Evolutionary conservation across 2,888 invertebrate species (phyloP).

Genomic region (Platynereis dumerilii): DNA sequence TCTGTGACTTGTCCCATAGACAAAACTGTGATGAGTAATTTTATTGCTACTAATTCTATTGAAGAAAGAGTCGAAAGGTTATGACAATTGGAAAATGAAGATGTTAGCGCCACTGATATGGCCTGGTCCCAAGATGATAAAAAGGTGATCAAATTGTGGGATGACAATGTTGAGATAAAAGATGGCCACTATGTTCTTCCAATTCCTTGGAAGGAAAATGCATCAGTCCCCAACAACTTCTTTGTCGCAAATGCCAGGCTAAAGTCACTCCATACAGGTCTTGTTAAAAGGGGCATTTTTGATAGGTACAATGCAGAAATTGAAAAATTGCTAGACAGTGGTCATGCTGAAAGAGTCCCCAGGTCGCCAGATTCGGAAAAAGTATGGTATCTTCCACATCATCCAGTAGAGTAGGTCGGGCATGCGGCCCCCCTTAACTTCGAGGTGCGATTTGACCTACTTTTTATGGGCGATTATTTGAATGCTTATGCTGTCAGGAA

Average conservation of each 20-base stretch:
- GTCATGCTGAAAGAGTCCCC: conserved; percentile 24
- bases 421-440: too few relatives aligned
- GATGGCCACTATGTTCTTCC: conserved; percentile 15
- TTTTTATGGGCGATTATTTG: too few relatives aligned
- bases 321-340: conserved; percentile 21
- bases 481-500: too few relatives aligned
- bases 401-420: too few relatives aligned
- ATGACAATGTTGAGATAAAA: neutral
- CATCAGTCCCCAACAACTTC: conserved; percentile 11
- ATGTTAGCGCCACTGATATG: neutral
- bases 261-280: conserved; percentile 12
- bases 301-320: conserved; percentile 22
- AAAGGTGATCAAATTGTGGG: conserved; percentile 1
- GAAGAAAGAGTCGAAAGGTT: conserved; percentile 10
- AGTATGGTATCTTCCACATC: conserved; percentile 38
- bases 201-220: conserved; percentile 13
- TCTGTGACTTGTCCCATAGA: neutral
- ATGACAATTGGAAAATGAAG: conserved; percentile 10
- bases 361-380: neutral
- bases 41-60: neutral
- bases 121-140: conserved; percentile 6
- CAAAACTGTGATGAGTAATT: neutral
- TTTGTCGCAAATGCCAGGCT: neutral
- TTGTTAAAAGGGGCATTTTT: conserved; percentile 14
- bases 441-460: too few relatives aligned